Conservation (phyloP, 2,113 vertebrate genomes). For the Vombatus ursinus region DNA sequence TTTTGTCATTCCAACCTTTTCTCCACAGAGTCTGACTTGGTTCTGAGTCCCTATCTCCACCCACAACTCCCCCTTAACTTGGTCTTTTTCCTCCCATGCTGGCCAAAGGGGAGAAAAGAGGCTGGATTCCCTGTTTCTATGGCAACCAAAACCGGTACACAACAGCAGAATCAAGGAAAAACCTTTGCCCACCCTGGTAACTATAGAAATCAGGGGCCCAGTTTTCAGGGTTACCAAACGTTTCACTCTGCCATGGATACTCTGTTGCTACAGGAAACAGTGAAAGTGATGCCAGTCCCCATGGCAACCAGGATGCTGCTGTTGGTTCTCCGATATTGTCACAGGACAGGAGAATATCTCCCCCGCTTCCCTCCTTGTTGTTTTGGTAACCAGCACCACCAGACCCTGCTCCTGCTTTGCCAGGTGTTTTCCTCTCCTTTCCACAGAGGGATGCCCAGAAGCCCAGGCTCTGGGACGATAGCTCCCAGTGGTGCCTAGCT, state of each 20-base stretch:
- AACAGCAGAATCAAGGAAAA: constrained; percentile 11
- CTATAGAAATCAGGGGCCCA: constrained; percentile 7
- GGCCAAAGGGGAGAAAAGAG: neutral
- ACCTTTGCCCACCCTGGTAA: constrained; percentile 29
- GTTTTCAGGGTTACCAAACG: constrained; percentile 22
- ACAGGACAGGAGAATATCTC: neutral
- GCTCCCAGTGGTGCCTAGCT: neutral
- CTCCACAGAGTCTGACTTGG: neutral
- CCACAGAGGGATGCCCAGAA: neutral
- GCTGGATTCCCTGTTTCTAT: constrained; percentile 8
- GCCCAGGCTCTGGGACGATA: neutral
- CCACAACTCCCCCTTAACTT: neutral
- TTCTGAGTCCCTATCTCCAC: neutral
- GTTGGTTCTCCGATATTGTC: neutral
- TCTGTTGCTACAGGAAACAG: constrained; percentile 10
- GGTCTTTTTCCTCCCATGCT: constrained; percentile 3
- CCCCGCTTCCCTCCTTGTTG: neutral
- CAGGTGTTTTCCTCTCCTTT: neutral
- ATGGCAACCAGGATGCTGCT: constrained; percentile 8
- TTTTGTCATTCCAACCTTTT: neutral
- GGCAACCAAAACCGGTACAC: constrained; percentile 26
- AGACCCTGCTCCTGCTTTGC: neutral
- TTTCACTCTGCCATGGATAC: neutral
- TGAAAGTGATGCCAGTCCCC: neutral
- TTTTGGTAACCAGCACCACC: neutral